Conservation (phyloP, 2,797 vertebrate species). For the Myotis vivesi region DNA sequence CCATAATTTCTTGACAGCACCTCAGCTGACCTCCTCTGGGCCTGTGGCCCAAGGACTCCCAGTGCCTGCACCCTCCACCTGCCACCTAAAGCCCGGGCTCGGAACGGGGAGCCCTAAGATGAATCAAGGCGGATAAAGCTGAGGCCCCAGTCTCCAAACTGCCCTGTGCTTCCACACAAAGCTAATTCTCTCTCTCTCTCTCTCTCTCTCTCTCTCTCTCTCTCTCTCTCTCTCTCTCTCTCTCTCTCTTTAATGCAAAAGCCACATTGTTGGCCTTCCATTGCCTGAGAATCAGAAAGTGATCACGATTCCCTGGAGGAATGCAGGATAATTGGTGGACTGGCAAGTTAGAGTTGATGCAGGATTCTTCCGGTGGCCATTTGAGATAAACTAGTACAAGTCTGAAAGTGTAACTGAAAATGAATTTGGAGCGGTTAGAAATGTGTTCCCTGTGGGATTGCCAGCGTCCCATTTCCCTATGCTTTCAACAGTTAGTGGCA, state of each 20-base stretch:
- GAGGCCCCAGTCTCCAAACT: background rate
- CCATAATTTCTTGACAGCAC: background rate
- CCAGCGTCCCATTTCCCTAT: background rate
- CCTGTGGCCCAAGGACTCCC: background rate
- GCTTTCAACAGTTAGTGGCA: background rate
- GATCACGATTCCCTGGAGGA: conserved; percentile 12
- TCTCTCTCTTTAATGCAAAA: background rate
- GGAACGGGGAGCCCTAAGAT: background rate
- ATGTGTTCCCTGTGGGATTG: background rate
- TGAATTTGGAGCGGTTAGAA: background rate
- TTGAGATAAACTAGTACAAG: background rate
- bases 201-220: no score
- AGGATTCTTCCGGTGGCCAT: background rate
- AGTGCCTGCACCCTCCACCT: background rate
- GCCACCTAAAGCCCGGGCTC: background rate
- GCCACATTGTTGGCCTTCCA: background rate
- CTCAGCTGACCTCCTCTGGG: background rate
- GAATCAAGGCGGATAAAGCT: background rate
- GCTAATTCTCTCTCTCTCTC: background rate
- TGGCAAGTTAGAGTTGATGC: background rate
- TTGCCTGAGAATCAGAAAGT: conserved; percentile 14
- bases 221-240: no score
- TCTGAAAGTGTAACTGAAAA: conserved; percentile 13
- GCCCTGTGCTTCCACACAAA: background rate
- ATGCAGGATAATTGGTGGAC: background rate